These are phyloP conservation scores for Nephrotoma guestfalica DNA, from an alignment of 2,888 invertebrate species.

Conservation along the genomic window DNA sequence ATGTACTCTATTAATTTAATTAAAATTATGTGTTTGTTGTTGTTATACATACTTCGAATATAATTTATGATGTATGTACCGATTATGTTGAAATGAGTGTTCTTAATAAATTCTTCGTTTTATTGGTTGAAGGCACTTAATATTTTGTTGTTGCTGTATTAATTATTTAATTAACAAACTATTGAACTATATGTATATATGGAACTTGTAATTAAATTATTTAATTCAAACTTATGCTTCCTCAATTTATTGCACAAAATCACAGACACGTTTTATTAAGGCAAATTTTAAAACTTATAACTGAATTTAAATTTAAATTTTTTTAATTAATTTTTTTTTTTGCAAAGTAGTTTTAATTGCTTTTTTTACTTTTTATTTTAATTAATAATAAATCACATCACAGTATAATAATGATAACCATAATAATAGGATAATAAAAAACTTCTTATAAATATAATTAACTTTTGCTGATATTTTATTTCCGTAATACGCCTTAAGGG, in stretches of 20 bases:
- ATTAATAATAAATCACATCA: conserved; percentile 2
- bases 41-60: background rate
- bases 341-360: background rate
- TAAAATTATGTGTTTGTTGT: background rate
- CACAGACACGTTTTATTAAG: conserved; percentile 2
- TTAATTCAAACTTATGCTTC: background rate
- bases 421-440: background rate
- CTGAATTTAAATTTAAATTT: background rate
- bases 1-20: background rate
- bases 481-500: background rate
- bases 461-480: background rate
- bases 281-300: background rate
- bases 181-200: background rate
- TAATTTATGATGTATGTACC: background rate
- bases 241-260: conserved; percentile 3
- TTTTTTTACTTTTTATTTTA: background rate
- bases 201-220: background rate
- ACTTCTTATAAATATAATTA: background rate
- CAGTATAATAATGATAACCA: background rate
- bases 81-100: background rate
- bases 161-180: background rate
- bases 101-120: background rate
- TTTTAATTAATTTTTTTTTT: background rate
- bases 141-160: background rate
- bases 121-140: background rate